Base-by-base conservation (phyloP, 2,888 invertebrate species). In the Bedellia somnulentella region DNA sequence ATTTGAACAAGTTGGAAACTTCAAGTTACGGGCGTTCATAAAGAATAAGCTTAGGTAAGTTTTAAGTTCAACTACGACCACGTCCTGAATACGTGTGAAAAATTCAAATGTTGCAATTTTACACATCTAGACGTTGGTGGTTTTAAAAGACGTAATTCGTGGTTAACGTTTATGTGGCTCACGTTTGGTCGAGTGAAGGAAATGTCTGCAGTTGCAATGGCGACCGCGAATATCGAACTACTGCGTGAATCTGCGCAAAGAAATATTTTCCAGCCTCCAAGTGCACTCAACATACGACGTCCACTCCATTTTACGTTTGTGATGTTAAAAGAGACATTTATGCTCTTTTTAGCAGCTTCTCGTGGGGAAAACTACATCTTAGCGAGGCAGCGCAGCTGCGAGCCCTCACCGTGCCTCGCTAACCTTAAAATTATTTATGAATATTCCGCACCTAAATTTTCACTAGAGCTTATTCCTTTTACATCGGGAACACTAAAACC, bases 341-440 rank as follows among this genome's bases (percentile, higher is more conserved):
- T 67, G 62, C 62, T 59, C 66, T 67, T 68, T 68, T 67, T 67
- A 68, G 60, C 64, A 57, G 45, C 51, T 52, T 43, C 47, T 49
- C 56, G 57, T 60, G 52, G 58, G 26, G 61, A 56, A 53, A 54
- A 52, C 28, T 56, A 49, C 60, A 43, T 51, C 49, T 52, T 43
- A 41, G 40, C 44, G 42, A 36, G 45, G 38, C 29, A 36, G 38
- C 45, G 41, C 56, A 54, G 52, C 56, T 57, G 57, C 24, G 25
- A 15, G 5, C 24, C 12, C 26, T 24, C 11, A 24, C 11, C 12
- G 24, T 11, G 23, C 10, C n/a, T 12, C 16, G 10, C 18, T 16
- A 15, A n/a, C 9, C 11, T 27, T 15, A 27, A 27, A 27, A 11
- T 15, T 17, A 17, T 27, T 27, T 27, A 27, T 27, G 27, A 27